Evolutionary conservation across 2,888 invertebrate genomes (phyloP).

Genomic region (Mythimna ferrago): DNA sequence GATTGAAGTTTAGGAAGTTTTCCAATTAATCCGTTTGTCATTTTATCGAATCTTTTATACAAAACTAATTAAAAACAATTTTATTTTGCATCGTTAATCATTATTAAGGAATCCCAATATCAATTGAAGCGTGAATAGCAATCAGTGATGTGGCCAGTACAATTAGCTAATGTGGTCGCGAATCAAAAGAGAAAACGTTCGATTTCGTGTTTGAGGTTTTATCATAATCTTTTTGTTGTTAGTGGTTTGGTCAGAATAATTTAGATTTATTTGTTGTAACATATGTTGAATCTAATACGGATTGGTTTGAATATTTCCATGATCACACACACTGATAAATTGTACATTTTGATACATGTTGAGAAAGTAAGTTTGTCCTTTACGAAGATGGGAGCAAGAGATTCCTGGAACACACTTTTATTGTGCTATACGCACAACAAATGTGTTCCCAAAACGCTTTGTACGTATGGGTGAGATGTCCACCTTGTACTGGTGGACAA

Average conservation of each 20-base stretch:
- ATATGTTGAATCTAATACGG: no score
- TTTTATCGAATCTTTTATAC: not conserved
- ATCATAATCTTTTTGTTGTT: slow-evolving; percentile 9
- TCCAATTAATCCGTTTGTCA: not conserved
- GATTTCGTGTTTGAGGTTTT: slow-evolving; percentile 5
- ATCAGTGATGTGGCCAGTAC: slow-evolving; percentile 48
- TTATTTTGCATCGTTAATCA: slow-evolving; percentile 24
- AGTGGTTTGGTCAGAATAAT: not conserved
- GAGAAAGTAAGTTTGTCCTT: no score
- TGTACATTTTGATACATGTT: no score
- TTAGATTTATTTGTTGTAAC: slow-evolving; percentile 1
- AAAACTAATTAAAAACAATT: slow-evolving; percentile 8
- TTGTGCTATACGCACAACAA: no score
- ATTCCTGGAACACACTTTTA: no score
- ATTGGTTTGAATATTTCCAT: no score
- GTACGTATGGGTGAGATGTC: no score
- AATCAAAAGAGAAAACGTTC: slow-evolving; percentile 33
- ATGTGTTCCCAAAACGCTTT: no score
- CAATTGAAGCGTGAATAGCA: slow-evolving; percentile 50
- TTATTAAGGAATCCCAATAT: slow-evolving; percentile 11
- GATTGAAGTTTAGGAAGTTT: no score
- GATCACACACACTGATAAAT: no score
- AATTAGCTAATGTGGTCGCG: slow-evolving; percentile 53
- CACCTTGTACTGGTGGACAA: no score
- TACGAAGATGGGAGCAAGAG: no score